Base-by-base conservation (phyloP, 2,797 vertebrate genomes). In the Vireo griseus region DNA sequence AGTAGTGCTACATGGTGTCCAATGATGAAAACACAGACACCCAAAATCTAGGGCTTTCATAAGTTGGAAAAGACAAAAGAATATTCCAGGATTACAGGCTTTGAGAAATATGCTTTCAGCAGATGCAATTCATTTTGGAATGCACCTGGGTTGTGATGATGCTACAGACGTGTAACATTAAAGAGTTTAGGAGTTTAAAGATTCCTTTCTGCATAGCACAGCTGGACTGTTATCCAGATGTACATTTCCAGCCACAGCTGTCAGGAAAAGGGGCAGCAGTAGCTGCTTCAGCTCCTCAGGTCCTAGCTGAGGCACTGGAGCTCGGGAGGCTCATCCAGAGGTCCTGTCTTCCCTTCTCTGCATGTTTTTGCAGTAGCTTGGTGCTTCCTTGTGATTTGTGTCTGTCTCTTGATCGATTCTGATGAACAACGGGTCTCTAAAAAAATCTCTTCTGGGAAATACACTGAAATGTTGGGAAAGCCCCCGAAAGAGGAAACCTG, bases 201-300 rank as follows among this genome's bases (percentile, higher is more conserved):
- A 35, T 75, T 13, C 29, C 31, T 75, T 81, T 78, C 16, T 75
- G 25, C 7, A 2, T 4, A 54, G 81, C 44, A 15, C 28, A 67
- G 33, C 13, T 33, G 76, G 28, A 26, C 28, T 86, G 31, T 47
- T 24, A 22, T 42, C 42, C 29, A 50, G 42, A 21, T 25, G 57
- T 10, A 0, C 0, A 4, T 54, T 55, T 69, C 37, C 24, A 21
- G 33, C 45, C 35, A 11, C 33, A 54, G 28, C n/a, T n/a, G 26
- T 47, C 54, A 65, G 39, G 25, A 68, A n/a, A 59, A 68, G 1
- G 11, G 21, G 9, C 16, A 58, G 12, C 0, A 2, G 28, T 16
- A 28, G 40, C 40, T 42, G 16, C 35, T 69, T n/a, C 3, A 11
- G 24, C 10, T 62, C 37, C 63, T 69, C 28, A 45, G 33, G 3